Base-by-base conservation (phyloP, 2,888 invertebrate genomes). In the Portevinia maculata region DNA sequence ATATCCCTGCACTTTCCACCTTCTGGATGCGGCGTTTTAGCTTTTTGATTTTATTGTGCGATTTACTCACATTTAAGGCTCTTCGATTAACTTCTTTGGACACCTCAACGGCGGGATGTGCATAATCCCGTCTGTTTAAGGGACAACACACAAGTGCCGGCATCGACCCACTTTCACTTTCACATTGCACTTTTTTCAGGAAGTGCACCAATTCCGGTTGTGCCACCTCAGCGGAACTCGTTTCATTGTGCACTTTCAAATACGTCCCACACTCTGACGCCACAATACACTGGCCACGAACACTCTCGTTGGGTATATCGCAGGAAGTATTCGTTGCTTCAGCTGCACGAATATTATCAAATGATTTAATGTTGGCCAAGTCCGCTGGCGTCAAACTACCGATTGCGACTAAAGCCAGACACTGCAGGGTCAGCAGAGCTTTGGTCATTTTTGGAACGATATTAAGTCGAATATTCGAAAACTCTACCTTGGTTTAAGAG, bases 301-400 rank as follows among this genome's bases (percentile, higher is more conserved):
- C 88, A 32, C 87, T 86, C 78, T 90, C 90, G 78, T 90, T 90
- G 46, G 90, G 90, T 85, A 90, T 90, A 50, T 88, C 88, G 73
- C 90, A 90, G 84, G 90, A 88, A 28, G 41, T n/a, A n/a, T 24
- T 24, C 5, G 24, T 24, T n/a, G n/a, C n/a, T n/a, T n/a, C 52
- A 17, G n/a, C 28, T 15, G 48, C 30, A 62, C 62, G 30, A 11
- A 24, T 28, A 53, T 59, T 67, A 21, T 62, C 59, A 44, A 46
- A 79, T 9, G 69, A 55, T n/a, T 71, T 52, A 44, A 73, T 57
- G 17, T 53, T 50, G 9, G 60, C 69, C 19, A 78, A 81, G 60
- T 84, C 85, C 70, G 84, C 71, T n/a, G 84, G 44, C 37, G 85
- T 73, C 70, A 79, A 76, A 65, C 57, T 70, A 34, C 71, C 81